phyloP scores from a whole-genome alignment of 1,140 invertebrate species.

The silkworm (Bombyx mori) region ASM3026992v2 NC_085128.1:17703501-17704000 shows the following conservation, averaged over 20 bases:
- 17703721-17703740: conserved; percentile 5
- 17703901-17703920: conserved; percentile 37
- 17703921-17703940: conserved; percentile 43
- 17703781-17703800: conserved; percentile 50
- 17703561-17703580: too few relatives aligned
- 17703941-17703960: conserved; percentile 56
- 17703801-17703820: conserved; percentile 24
- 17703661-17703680: too few relatives aligned
- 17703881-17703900: conserved; percentile 6
- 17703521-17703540: too few relatives aligned
- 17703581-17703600: too few relatives aligned
- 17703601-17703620: too few relatives aligned
- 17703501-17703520: too few relatives aligned
- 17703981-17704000: conserved; percentile 27
- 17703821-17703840: conserved; percentile 17
- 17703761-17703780: conserved; percentile 41
- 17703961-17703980: conserved; percentile 46
- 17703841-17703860: neutral
- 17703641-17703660: too few relatives aligned
- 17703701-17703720: neutral
- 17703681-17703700: too few relatives aligned
- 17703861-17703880: conserved; percentile 11
- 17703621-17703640: too few relatives aligned
- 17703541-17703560: too few relatives aligned
- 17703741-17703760: conserved; percentile 1